Base-by-base conservation (phyloP, 2,797 vertebrate species). In the Sylvilagus floridanus region DNA sequence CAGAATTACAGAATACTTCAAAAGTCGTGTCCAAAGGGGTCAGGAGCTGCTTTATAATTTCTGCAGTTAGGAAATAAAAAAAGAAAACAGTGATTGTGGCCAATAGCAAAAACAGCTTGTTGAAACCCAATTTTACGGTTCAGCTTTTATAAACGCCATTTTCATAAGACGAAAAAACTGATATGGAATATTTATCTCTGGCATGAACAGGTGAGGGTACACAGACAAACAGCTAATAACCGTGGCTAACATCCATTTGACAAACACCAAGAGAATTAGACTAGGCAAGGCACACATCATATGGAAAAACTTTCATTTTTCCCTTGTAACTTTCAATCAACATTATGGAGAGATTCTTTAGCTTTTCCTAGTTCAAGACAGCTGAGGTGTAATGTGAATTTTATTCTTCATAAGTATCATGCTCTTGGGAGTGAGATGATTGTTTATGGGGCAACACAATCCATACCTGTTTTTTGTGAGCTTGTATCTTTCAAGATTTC, bases 1-100 rank as follows among this genome's bases (percentile, higher is more conserved):
- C 90, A 65, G 96, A 97, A 87, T 91, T 97, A 95, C 98, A 99
- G 92, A 99, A 97, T 62, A 63, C 96, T 92, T 97, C 96, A 7
- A 99, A 96, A 69, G 97, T 94, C 1, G 97, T 85, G 91, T 99
- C 98, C 30, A 99, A 98, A 37, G 97, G 96, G 84, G 93, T 72
- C 93, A 99, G 96, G 76, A 99, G 88, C 79, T 97, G 98, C 90
- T 84, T 88, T 75, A 99, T 52, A 84, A 96, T 37, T 77, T 98
- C 99, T 99, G 96, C 0, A 88, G 97, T 50, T 93, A 97, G 6
- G 93, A 96, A 95, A 42, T 96, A 95, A 42, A 79, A 2, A 94
- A 37, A 37, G 5, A 96, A 95, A 42, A 92, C 0, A 95, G 75
- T 0, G 62, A 57, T 5, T 0, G 94, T 60, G 73, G 92, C 63